phyloP scores from a whole-genome alignment of 1,140 invertebrate species.

The Apis florea region DNA sequence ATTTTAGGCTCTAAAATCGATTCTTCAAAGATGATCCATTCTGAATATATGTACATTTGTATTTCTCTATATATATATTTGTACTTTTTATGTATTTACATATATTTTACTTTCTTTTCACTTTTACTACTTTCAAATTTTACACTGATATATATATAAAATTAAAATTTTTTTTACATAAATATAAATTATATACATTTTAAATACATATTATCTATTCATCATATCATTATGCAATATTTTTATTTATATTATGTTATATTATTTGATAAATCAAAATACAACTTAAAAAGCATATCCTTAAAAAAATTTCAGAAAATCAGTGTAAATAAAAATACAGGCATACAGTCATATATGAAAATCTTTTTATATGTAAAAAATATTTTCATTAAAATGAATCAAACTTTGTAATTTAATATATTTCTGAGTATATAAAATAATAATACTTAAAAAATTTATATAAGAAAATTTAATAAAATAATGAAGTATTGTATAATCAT shows the following conservation, averaged over 20 bases:
- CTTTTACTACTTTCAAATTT: not conserved
- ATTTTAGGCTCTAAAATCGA: no score
- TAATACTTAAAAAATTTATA: no score
- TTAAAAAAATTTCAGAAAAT: not conserved
- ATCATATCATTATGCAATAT: not conserved
- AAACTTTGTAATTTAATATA: no score
- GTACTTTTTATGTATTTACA: not conserved
- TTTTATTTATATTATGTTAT: not conserved
- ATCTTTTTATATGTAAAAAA: not conserved
- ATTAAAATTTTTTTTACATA: not conserved
- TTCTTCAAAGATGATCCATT: no score
- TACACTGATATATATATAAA: not conserved
- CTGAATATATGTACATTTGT: no score
- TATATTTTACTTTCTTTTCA: not conserved
- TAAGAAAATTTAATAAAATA: no score
- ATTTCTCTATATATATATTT: no score
- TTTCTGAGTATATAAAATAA: no score
- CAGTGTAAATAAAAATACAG: not conserved
- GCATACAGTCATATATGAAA: not conserved
- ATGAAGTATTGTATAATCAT: no score
- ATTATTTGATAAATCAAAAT: not conserved
- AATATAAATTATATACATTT: not conserved
- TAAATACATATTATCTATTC: not conserved
- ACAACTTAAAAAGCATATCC: not conserved
- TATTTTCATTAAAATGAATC: no score